Conservation (phyloP, 2,797 vertebrate species). For the Apodemus agrarius region DNA sequence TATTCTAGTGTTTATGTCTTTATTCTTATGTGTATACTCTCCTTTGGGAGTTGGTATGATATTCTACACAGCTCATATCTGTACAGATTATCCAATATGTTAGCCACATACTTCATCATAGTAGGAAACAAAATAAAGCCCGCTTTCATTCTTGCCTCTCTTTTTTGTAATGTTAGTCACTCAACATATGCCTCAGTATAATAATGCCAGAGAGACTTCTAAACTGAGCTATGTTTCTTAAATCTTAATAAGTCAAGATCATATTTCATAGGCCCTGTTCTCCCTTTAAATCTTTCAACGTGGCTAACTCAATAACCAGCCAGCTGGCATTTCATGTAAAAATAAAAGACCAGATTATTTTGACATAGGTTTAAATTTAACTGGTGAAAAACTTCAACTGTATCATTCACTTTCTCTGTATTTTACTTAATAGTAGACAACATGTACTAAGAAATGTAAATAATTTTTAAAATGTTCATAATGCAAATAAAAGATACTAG, state of each 20-base stretch:
- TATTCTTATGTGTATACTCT: background rate
- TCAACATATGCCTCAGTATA: background rate
- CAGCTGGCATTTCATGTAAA: background rate
- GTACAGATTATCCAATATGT: background rate
- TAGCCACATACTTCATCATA: background rate
- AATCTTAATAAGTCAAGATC: background rate
- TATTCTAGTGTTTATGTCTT: background rate
- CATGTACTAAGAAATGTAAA: background rate
- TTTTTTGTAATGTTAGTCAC: background rate
- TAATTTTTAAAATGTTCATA: background rate
- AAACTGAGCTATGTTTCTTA: background rate
- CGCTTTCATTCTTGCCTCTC: rapidly evolving
- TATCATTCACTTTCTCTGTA: background rate
- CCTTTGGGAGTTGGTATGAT: background rate
- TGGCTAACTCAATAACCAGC: background rate
- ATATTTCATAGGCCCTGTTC: background rate
- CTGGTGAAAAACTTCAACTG: background rate
- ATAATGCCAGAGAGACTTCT: background rate
- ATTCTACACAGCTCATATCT: background rate
- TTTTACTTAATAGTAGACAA: background rate
- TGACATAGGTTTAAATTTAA: background rate
- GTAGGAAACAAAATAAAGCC: background rate
- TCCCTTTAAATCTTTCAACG: background rate
- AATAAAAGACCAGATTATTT: background rate
- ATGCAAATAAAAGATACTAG: background rate